Percentiles rank a stretch among this genome's conserved stretches.
Evolutionary conservation across 2,797 vertebrate genomes (phyloP).

Genomic region (Mormyrus hasselquistii): DNA sequence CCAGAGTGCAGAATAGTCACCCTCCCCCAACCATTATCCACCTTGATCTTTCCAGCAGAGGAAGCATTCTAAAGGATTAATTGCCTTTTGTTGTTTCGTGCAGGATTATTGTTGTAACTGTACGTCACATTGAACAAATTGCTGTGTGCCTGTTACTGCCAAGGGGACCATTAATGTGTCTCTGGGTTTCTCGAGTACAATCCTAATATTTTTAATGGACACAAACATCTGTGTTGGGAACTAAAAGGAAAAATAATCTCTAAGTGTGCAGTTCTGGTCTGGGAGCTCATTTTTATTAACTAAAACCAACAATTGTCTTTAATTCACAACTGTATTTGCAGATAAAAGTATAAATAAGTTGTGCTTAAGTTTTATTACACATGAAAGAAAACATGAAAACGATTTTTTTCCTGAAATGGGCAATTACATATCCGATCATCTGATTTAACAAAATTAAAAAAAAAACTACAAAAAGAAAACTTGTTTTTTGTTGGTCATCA

Average conservation of each 20-base stretch:
- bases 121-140: conserved; percentile 50
- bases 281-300: background rate
- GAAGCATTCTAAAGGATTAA: conserved; percentile 59
- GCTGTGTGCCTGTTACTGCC: conserved; percentile 46
- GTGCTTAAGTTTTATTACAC: background rate
- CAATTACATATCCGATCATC: background rate
- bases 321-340: background rate
- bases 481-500: background rate
- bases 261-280: background rate
- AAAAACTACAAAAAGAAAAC: background rate
- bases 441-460: background rate
- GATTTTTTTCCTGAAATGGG: background rate
- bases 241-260: background rate
- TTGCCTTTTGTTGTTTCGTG: conserved; percentile 52
- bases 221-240: background rate
- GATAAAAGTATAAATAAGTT: background rate
- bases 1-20: conserved; percentile 39
- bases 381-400: background rate
- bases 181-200: background rate
- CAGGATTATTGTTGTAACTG: conserved; percentile 52
- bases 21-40: conserved; percentile 38
- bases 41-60: conserved; percentile 25
- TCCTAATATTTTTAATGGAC: background rate
- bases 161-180: conserved; percentile 24
- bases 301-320: background rate